Evolutionary conservation across 2,888 invertebrate genomes (phyloP).

Genomic region (Diarsia brunnea): DNA sequence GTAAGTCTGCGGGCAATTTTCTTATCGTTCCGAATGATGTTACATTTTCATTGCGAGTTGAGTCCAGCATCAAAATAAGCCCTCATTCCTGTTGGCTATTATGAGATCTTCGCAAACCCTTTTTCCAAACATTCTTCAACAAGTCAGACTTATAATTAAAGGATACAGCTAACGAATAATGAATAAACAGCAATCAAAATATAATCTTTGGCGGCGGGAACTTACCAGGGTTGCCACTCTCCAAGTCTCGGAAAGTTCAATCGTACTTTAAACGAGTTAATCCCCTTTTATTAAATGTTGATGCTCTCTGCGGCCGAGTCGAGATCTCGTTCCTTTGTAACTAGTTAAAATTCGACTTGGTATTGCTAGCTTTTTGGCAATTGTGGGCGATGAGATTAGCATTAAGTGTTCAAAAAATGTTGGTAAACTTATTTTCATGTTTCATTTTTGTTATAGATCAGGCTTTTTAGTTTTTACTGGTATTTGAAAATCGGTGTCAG

Average conservation of each 20-base stretch:
- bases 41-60: neutral
- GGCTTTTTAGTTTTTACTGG: neutral
- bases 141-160: constrained; percentile 64
- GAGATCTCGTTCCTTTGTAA: constrained; percentile 79
- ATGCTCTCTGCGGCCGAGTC: constrained; percentile 79
- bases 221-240: constrained; percentile 74
- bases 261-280: constrained; percentile 89
- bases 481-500: too few relatives aligned
- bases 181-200: constrained; percentile 77
- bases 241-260: constrained; percentile 81
- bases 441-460: neutral
- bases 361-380: constrained; percentile 54
- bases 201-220: constrained; percentile 71
- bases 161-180: constrained; percentile 66
- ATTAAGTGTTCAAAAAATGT: constrained; percentile 6
- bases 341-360: constrained; percentile 63
- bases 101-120: neutral
- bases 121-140: constrained; percentile 6
- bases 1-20: neutral
- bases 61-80: neutral
- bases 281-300: constrained; percentile 88
- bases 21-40: neutral
- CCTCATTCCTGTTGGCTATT: neutral
- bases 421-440: neutral
- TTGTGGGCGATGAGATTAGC: constrained; percentile 39